phyloP scores from a whole-genome alignment of 2,113 vertebrate genomes.

The Entomyzon cyanotis region DNA sequence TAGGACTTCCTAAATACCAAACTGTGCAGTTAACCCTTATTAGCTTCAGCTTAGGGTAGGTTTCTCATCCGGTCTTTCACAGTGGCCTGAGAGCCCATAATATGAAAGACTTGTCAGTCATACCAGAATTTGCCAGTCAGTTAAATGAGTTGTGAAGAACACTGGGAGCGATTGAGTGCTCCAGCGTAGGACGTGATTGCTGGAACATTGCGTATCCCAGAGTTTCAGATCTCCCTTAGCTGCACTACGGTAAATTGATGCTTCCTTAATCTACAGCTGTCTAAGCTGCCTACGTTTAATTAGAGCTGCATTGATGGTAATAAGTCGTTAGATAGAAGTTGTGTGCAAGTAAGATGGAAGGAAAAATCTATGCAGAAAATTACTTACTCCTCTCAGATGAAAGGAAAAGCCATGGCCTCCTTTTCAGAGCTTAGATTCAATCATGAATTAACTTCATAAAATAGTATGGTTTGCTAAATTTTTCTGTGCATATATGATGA shows the following conservation, averaged over 20 bases:
- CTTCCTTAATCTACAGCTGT: conserved; percentile 11
- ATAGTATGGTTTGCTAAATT: background rate
- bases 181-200: background rate
- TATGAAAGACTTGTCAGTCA: background rate
- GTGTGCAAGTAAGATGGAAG: background rate
- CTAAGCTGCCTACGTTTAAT: background rate
- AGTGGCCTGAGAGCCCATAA: background rate
- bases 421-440: conserved; percentile 8
- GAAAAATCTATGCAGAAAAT: background rate
- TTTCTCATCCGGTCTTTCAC: background rate
- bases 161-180: background rate
- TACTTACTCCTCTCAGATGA: background rate
- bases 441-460: background rate
- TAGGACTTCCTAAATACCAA: background rate
- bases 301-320: background rate
- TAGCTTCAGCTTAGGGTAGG: background rate
- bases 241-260: background rate
- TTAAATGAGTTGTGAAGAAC: background rate
- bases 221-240: background rate
- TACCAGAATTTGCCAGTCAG: background rate
- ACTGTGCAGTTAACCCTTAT: background rate
- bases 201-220: background rate
- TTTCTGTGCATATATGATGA: rapidly evolving
- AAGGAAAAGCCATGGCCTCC: background rate
- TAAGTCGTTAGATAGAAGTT: background rate